Percentiles rank a stretch among this genome's conserved stretches.
Evolutionary conservation across 2,888 invertebrate genomes (phyloP).

Genomic region (Chelonus formosanus): DNA sequence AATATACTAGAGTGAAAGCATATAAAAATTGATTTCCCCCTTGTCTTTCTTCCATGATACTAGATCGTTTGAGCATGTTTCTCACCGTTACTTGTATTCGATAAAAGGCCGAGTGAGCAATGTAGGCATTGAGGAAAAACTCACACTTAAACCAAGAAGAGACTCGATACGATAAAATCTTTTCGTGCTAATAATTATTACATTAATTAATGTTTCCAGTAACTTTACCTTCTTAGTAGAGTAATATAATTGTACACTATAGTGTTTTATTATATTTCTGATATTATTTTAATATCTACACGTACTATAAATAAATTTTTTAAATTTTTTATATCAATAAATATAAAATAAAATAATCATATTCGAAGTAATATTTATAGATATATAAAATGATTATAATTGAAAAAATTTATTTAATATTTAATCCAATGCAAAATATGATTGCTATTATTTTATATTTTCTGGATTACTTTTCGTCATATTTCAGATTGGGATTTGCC

Average conservation of each 20-base stretch:
- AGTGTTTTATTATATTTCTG: neutral
- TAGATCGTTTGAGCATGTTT: slow-evolving; percentile 6
- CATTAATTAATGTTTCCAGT: slow-evolving; percentile 52
- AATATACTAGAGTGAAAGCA: neutral
- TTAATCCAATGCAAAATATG: no score
- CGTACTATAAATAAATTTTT: neutral
- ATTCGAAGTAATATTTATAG: no score
- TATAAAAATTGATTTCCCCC: slow-evolving; percentile 23
- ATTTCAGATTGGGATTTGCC: slow-evolving; percentile 62
- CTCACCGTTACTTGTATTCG: slow-evolving; percentile 24
- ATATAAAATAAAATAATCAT: no score
- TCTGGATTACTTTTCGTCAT: slow-evolving; percentile 57
- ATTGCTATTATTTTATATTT: slow-evolving; percentile 31
- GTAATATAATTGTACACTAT: neutral
- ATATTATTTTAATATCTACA: neutral
- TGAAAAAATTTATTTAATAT: no score
- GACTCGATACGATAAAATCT: slow-evolving; percentile 53
- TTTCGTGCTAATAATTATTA: slow-evolving; percentile 61
- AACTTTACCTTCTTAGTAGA: slow-evolving; percentile 12
- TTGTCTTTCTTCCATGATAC: neutral
- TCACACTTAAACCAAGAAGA: slow-evolving; percentile 51
- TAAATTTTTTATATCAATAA: no score
- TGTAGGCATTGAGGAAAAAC: slow-evolving; percentile 44
- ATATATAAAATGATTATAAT: no score
- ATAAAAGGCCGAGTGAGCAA: slow-evolving; percentile 20